A percentile compares a stretch with the other conserved stretches of the same genome.
Conservation (phyloP, 2,113 vertebrate species). For the Myrmecophaga tridactyla region DNA sequence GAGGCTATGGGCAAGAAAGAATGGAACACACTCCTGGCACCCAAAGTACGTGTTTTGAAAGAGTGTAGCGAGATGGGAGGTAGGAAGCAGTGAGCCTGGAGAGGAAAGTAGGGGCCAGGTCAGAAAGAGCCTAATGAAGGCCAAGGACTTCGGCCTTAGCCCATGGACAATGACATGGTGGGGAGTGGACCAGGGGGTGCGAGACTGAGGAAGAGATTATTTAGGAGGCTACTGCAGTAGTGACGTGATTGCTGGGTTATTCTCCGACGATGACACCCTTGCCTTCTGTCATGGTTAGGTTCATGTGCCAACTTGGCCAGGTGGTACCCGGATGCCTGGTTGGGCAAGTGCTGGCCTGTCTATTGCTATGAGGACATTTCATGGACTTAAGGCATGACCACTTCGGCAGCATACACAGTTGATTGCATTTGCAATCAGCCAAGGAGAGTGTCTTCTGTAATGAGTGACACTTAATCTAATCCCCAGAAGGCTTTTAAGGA, state of each 20-base stretch:
- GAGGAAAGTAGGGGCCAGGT: background rate
- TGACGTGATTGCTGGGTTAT: background rate
- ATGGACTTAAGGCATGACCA: too few relatives aligned
- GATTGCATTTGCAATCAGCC: too few relatives aligned
- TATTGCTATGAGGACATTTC: too few relatives aligned
- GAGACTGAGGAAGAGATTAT: background rate
- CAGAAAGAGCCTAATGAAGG: background rate
- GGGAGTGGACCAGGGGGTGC: background rate
- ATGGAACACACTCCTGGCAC: background rate
- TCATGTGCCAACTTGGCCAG: too few relatives aligned
- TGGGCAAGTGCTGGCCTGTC: too few relatives aligned
- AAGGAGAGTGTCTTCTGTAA: too few relatives aligned
- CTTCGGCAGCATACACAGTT: too few relatives aligned
- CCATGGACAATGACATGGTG: background rate
- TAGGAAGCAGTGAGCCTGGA: background rate
- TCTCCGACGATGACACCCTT: background rate
- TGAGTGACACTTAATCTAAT: too few relatives aligned
- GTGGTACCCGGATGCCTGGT: too few relatives aligned
- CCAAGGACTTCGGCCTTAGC: background rate
- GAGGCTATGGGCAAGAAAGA: background rate
- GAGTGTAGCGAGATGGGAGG: background rate
- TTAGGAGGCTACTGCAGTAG: background rate
- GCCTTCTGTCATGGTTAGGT: too few relatives aligned
- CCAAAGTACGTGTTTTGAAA: conserved; percentile 5
- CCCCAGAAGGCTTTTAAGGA: too few relatives aligned